Evolutionary conservation across 1,140 invertebrate species (phyloP).

Genomic region (Planococcus citri): DNA sequence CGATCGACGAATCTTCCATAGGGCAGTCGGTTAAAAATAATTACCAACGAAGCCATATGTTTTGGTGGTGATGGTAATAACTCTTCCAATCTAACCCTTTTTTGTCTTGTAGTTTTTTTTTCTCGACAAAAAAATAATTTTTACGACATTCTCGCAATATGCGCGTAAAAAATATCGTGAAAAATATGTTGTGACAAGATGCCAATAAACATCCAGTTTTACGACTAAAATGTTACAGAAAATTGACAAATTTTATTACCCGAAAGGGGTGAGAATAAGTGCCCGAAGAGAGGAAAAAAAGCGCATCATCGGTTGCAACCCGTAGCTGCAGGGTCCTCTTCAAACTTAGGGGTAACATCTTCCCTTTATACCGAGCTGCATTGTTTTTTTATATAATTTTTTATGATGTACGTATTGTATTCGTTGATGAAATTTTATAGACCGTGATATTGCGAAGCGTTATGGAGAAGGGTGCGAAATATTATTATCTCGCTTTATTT

Average conservation of each 20-base stretch:
- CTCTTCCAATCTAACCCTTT: neutral
- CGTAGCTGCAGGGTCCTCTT: neutral
- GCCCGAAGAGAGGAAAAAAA: conserved; percentile 7
- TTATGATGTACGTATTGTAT: neutral
- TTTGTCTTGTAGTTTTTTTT: neutral
- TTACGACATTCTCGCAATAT: conserved; percentile 13
- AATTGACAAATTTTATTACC: conserved; percentile 18
- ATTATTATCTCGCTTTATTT: neutral
- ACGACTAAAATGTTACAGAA: conserved; percentile 18
- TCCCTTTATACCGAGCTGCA: neutral
- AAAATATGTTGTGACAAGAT: conserved; percentile 15
- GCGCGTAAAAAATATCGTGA: neutral
- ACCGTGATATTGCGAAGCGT: neutral
- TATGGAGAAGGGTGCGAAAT: neutral
- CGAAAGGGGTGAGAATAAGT: neutral
- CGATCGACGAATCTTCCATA: neutral
- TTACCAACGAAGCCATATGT: neutral
- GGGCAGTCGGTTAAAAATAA: conserved; percentile 3
- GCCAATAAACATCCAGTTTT: conserved; percentile 12
- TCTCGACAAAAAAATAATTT: neutral
- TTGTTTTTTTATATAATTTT: neutral
- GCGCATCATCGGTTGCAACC: neutral
- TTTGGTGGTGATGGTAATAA: neutral
- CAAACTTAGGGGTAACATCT: neutral
- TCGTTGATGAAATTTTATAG: neutral